Conservation (phyloP, 2,797 vertebrate genomes). For the Tachyglossus aculeatus region DNA sequence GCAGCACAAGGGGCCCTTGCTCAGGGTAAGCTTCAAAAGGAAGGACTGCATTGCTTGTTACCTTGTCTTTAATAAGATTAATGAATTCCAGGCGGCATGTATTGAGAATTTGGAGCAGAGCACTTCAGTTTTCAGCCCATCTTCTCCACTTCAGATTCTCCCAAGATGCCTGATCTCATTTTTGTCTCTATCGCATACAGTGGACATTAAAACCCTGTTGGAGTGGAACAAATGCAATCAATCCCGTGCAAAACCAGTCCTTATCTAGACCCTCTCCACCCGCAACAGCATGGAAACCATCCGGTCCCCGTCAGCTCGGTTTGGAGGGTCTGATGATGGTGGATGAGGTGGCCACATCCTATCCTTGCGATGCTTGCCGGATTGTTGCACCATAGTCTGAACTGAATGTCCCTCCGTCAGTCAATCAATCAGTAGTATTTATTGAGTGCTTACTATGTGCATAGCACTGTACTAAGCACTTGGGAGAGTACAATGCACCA, state of each 20-base stretch:
- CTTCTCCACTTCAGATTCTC: conserved; percentile 2
- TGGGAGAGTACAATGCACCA: too few species aligned
- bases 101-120: background rate
- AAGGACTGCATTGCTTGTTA: background rate
- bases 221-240: conserved; percentile 1
- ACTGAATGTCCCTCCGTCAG: background rate
- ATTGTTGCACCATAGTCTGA: background rate
- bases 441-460: too few species aligned
- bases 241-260: conserved; percentile 19
- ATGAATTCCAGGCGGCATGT: background rate
- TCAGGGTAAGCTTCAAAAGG: background rate
- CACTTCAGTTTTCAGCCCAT: background rate
- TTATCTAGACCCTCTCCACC: conserved; percentile 9
- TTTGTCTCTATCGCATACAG: conserved; percentile 10
- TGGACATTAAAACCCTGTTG: conserved; percentile 26
- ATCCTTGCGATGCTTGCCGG: background rate
- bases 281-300: background rate
- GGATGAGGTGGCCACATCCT: conserved; percentile 1
- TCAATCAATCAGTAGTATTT: too few species aligned
- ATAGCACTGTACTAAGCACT: too few species aligned
- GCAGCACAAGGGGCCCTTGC: background rate
- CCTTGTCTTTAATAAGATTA: too few species aligned
- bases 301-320: background rate
- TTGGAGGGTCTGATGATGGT: background rate
- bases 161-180: background rate